A percentile compares a stretch with the other conserved stretches of the same genome.
These are phyloP conservation scores for Dendroctonus valens DNA, from an alignment of 1,140 invertebrate genomes.

Conservation along the genomic window DNA sequence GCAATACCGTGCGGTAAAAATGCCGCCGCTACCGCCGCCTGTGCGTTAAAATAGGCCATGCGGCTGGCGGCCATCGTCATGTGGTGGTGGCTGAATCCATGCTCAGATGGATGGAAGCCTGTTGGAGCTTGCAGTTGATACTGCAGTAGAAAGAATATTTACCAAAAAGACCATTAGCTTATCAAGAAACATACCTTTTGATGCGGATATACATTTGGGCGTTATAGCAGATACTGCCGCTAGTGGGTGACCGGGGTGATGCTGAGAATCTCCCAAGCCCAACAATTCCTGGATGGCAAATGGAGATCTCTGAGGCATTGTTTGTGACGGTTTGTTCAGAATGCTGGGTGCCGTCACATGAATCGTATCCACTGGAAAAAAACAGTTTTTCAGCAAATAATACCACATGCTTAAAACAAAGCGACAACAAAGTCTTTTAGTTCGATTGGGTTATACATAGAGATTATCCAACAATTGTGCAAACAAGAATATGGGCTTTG, in stretches of 20 bases:
- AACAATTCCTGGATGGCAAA: constrained; percentile 91
- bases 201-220: constrained; percentile 49
- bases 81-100: constrained; percentile 58
- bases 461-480: no score
- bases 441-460: no score
- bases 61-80: constrained; percentile 69
- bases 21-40: constrained; percentile 82
- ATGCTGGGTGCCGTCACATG: constrained; percentile 51
- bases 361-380: constrained; percentile 45
- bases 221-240: constrained; percentile 52
- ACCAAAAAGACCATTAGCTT: no score
- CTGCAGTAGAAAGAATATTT: background rate
- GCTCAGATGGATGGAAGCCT: constrained; percentile 48
- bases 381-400: background rate
- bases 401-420: no score
- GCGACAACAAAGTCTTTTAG: no score
- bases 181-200: constrained; percentile 26
- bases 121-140: constrained; percentile 47
- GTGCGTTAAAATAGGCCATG: constrained; percentile 84
- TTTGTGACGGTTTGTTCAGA: constrained; percentile 50
- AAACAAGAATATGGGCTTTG: no score
- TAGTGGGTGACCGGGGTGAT: constrained; percentile 53
- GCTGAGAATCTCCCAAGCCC: constrained; percentile 64
- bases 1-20: constrained; percentile 71
- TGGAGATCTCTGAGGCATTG: constrained; percentile 80